Base-by-base conservation (phyloP, 2,888 invertebrate genomes). In the Nasonovia ribisnigri region DNA sequence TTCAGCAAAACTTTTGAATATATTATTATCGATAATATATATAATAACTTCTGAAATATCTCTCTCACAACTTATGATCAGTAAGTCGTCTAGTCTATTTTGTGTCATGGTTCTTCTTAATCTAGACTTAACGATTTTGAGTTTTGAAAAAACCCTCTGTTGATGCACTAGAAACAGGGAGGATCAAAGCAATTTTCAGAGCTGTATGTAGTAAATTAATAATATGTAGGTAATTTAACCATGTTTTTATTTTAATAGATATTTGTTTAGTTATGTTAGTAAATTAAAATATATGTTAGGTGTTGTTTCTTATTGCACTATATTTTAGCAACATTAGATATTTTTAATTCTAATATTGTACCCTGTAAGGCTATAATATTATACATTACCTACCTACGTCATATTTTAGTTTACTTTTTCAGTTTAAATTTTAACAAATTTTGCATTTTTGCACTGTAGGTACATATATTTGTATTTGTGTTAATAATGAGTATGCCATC, bases 91-190 rank as follows among this genome's bases (percentile, higher is more conserved):
- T n/a, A 87, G n/a, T 87, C 51, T 87, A 87, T 51, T 87, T 51
- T 87, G 29, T 87, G 48, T 87, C 51, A 87, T 87, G 1, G 87
- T 87, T 87, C 29, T 87, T 48, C 48, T 87, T 87, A 87, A 48
- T 87, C 51, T 87, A 29, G 87, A 51, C 87, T 87, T 87, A 16
- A 87, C 48, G n/a, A 87, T 87, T 87, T 87, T 87, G 51, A 48
- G 87, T 87, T 87, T 87, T 87, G 87, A 48, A n/a, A 84, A 87
- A 87, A 87, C 46, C 46, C 87, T 87, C 87, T n/a, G 51, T 87
- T 29, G n/a, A 48, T 87, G 87, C 48, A n/a, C 87, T 87, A 29
- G 87, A 87, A 87, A 48, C 48, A 48, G 87, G 48, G n/a, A 48
- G 87, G 16, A 51, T 87, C 46, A 51, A 48, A 48, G 29, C 87